phyloP scores from a whole-genome alignment of 2,888 invertebrate genomes.

The Calameuta filiformis region DNA sequence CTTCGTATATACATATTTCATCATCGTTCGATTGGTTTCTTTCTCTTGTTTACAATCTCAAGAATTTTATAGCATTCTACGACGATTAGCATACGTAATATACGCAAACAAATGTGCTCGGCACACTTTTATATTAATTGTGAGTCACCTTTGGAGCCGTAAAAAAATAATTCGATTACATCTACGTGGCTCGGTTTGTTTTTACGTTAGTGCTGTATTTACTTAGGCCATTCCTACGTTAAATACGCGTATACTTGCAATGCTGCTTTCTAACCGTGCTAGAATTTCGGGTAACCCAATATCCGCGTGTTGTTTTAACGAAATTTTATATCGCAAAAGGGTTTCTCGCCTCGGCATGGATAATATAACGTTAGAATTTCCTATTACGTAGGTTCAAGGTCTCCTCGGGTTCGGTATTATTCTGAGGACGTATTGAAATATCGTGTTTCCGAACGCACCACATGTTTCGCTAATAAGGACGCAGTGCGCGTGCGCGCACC shows the following conservation, averaged over 20 bases:
- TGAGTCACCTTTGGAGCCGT: not conserved
- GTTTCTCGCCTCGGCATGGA: not conserved
- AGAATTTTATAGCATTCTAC: not conserved
- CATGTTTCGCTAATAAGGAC: not conserved
- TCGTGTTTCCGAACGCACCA: not conserved
- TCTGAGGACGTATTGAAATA: constrained; percentile 4
- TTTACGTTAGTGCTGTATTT: not conserved
- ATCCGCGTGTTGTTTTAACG: not conserved
- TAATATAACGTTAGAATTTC: not conserved
- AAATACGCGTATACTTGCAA: not conserved
- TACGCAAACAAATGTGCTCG: not conserved
- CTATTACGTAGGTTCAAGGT: not conserved
- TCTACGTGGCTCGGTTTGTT: not conserved
- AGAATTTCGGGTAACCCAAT: not conserved
- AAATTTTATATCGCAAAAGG: not conserved
- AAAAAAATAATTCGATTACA: not conserved
- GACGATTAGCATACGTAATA: not conserved
- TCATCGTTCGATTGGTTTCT: not conserved
- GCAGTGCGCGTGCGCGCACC: not conserved
- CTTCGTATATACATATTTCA: not conserved
- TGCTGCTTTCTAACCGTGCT: not conserved
- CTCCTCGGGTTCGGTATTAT: not conserved
- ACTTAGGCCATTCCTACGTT: not conserved
- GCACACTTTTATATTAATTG: not conserved
- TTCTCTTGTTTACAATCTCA: not conserved